Conservation (phyloP, 1,140 invertebrate species). For the Anastrepha ludens region DNA sequence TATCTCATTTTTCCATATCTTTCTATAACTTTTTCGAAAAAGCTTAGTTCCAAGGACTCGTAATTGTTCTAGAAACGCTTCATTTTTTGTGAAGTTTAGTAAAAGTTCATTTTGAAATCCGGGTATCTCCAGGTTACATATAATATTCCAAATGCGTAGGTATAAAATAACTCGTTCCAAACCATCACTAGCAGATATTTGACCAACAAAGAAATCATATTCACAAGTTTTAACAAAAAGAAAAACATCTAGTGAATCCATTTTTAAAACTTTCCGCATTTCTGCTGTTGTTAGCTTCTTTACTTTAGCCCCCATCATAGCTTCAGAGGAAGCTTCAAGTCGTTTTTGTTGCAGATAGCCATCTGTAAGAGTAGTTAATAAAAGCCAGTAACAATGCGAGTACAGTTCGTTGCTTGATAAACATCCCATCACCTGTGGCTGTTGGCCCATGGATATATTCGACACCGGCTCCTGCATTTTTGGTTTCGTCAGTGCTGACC, state of each 20-base stretch:
- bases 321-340: conserved; percentile 17
- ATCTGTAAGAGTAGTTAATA: conserved; percentile 32
- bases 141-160: conserved; percentile 73
- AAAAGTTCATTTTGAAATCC: conserved; percentile 64
- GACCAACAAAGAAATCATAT: conserved; percentile 67
- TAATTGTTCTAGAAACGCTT: conserved; percentile 39
- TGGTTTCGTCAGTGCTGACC: neutral
- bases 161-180: conserved; percentile 63
- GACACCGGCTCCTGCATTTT: neutral
- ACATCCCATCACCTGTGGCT: conserved; percentile 9
- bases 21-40: conserved; percentile 52
- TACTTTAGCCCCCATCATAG: neutral
- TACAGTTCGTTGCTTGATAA: neutral
- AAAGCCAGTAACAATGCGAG: neutral
- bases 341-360: conserved; percentile 48
- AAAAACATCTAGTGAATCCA: conserved; percentile 68
- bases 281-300: conserved; percentile 18
- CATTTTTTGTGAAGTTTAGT: neutral
- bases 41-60: conserved; percentile 51
- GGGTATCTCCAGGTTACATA: conserved; percentile 74
- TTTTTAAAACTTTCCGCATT: conserved; percentile 56
- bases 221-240: conserved; percentile 64
- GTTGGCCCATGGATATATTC: conserved; percentile 51
- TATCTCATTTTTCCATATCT: conserved; percentile 53
- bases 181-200: conserved; percentile 61